Evolutionary conservation across 2,888 invertebrate genomes (phyloP), one percentile per base, ranked within the genome.

Genomic region (Anthrax anthrax): DNA sequence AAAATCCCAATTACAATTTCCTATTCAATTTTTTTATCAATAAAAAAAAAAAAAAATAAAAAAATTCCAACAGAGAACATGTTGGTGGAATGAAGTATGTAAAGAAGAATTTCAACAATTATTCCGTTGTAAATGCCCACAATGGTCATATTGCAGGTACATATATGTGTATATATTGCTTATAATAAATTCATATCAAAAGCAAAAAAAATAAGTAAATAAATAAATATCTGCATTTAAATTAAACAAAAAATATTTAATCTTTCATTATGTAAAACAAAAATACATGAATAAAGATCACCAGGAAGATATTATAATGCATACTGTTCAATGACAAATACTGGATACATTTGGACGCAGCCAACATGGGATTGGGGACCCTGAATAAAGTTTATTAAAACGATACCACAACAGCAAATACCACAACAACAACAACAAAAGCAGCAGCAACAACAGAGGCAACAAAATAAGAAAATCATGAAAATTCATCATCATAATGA

Each of bases 1-100:
- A n/a, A n/a, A n/a, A n/a, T n/a, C n/a, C n/a, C n/a, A n/a, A n/a
- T n/a, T n/a, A n/a, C n/a, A n/a, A n/a, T n/a, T n/a, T n/a, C n/a
- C n/a, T n/a, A n/a, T n/a, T n/a, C n/a, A n/a, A n/a, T n/a, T n/a
- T n/a, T n/a, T n/a, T n/a, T n/a, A n/a, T n/a, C n/a, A n/a, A 34
- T 12, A 14, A 34, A 34, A 34, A 34, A 14, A 34, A 23, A 23
- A 23, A 23, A 23, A 23, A 23, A 23, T 6, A 23, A 23, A 23
- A 23, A 23, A 23, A 23, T 6, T 23, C 23, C 4, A 23, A 23
- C 64, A 89, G 90, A 78, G 90, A 63, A 88, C 85, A 43, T 90
- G 90, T 66, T 90, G 88, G 87, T 89, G 88, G 85, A 90, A 89
- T 65, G 90, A 91, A 72, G 80, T 88, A 17, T 91, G 90, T 71